Percentiles rank a stretch among this genome's conserved stretches.
phyloP scores from a whole-genome alignment of 2,113 vertebrate genomes.

The Actenoides lindsayi region DNA sequence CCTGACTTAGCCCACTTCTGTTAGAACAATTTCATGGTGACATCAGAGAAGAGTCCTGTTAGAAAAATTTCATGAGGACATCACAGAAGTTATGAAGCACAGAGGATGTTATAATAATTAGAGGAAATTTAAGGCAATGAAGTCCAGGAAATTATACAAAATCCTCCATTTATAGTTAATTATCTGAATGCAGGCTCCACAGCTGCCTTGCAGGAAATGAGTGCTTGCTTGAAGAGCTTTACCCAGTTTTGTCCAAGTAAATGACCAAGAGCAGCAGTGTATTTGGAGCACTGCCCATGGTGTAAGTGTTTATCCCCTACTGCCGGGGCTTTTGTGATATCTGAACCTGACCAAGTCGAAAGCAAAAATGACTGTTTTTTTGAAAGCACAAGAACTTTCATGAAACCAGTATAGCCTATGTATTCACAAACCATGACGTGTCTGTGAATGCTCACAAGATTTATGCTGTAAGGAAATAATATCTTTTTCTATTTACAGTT shows the following conservation, averaged over 20 bases:
- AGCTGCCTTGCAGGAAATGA: slow-evolving; percentile 13
- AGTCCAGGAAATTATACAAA: slow-evolving; percentile 40
- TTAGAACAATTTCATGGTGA: background rate
- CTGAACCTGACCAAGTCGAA: background rate
- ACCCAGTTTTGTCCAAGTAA: background rate
- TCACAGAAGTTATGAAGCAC: background rate
- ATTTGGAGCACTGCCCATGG: background rate
- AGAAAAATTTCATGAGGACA: background rate
- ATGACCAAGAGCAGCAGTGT: background rate
- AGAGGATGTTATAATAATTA: background rate
- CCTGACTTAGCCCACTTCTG: background rate
- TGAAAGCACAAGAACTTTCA: background rate
- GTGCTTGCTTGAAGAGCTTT: background rate
- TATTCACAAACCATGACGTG: background rate
- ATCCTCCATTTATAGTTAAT: background rate
- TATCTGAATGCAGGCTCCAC: background rate
- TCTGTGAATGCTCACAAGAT: background rate
- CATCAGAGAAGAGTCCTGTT: background rate
- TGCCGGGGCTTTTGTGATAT: background rate
- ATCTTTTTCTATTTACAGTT: background rate
- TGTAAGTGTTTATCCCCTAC: background rate
- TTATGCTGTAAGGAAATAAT: background rate
- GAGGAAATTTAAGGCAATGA: slow-evolving; percentile 29
- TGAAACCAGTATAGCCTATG: background rate
- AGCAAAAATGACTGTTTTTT: background rate